Evolutionary conservation across 2,888 invertebrate species (phyloP), one percentile per base, ranked within the genome.

Genomic region (Leptinotarsa rubiginosa): DNA sequence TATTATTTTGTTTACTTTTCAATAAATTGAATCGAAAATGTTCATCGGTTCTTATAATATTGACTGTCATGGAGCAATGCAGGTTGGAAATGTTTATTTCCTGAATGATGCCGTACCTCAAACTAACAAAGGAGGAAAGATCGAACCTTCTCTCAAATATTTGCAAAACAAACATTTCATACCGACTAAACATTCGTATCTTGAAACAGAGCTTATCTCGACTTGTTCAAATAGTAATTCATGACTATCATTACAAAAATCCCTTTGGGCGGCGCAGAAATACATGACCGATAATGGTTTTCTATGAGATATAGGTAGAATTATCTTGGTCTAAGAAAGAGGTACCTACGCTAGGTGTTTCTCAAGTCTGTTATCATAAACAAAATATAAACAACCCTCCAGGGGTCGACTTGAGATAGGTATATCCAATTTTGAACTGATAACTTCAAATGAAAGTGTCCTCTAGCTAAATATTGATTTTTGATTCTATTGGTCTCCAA

Each of bases 101-200:
- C 7, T 7, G n/a, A 62, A 41, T 12, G 62, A n/a, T 31, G 62
- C 41, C 62, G 18, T 41, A 41, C 62, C 62, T 62, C 62, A 49
- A 41, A 15, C 54, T 64, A 70, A 70, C 52, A 70, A 59, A 47
- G 41, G 12, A 68, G 65, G 31, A 68, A 71, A 74, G 54, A 74
- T 70, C 31, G 47, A 70, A 70, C 54, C 65, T 70, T 68, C 47
- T 50, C 52, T 72, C 78, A 81, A 81, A 81, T 81, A 81, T 81
- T 81, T 81, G 77, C 78, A 69, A 73, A 70, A 69, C 66, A 72
- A 68, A 76, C 70, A 78, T 73, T 74, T 69, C 47, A 70, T 70
- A 65, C 75, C 76, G 75, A 76, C 73, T 52, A 72, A 66, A 75
- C 59, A 72, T 70, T 73, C 70, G 65, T 72, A 78, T 78, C 73